Base-by-base conservation (phyloP, 53 echinoderm and acorn worm species). In the Mesocentrotus franciscanus region DNA sequence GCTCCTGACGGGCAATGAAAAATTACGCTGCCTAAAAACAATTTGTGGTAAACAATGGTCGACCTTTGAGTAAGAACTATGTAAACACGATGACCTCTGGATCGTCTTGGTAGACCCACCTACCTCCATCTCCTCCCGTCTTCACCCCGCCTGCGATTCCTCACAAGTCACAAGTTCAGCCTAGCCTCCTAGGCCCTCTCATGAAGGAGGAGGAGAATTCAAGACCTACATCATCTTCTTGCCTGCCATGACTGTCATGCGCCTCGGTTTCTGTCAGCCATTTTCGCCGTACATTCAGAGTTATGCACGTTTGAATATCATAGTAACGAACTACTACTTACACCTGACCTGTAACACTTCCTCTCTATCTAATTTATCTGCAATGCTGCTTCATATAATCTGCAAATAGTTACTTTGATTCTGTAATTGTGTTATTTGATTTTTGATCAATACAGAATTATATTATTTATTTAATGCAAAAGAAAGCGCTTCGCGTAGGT, bases 21-120 rank as follows among this genome's bases (percentile, higher is more conserved):
- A 93, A 93, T 93, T 93, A 81, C 83, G 94, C 94, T 81, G 83
- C 94, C 94, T 93, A 93, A 93, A 91, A 93, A 81, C 94, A 93
- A 81, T 70, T 93, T 60, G 94, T 33, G 70, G 61, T 93, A 93
- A 93, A 93, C 94, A 93, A 59, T 79, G 35, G 94, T 10, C 32
- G 81, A 93, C 94, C 94, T 93, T 61, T 79, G 56, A 56, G 93
- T 74, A 39, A 92, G 91, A 91, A 71, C 42, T 74, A 56, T 92
- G 74, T 92, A 92, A 92, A 92, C 93, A 92, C 57, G 71, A 39
- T 92, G 93, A 92, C 93, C 93, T 71, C 75, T 92, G 22, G 34
- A 66, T 91, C 91, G 91, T 58, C 60, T 90, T 42, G 84, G 39
- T 87, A 58, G 87, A 87, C 58, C 87, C 55, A 91, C 91, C 91